A percentile compares a stretch with the other conserved stretches of the same genome.
Evolutionary conservation across 1,140 invertebrate genomes (phyloP).

Genomic region (Papilio helenus): DNA sequence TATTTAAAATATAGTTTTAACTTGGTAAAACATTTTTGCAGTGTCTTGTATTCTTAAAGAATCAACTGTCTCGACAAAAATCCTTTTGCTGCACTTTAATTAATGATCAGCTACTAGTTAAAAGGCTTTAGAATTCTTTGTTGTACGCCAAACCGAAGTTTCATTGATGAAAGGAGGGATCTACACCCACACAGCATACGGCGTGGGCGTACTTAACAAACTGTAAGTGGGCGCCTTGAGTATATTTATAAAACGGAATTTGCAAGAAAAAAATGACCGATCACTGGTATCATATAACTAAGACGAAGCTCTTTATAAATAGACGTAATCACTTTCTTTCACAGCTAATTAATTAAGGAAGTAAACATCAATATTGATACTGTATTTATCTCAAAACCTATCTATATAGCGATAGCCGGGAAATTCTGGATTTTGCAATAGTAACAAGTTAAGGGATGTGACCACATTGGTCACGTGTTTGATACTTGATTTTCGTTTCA

Average conservation of each 20-base stretch:
- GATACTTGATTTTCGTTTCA: too few species aligned
- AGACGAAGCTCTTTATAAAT: neutral
- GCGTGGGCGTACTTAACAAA: slow-evolving; percentile 8
- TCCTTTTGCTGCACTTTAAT: neutral
- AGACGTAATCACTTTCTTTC: neutral
- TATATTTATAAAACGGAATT: slow-evolving; percentile 3
- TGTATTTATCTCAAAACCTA: too few species aligned
- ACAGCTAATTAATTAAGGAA: too few species aligned
- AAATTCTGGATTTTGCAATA: too few species aligned
- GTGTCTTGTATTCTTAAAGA: neutral
- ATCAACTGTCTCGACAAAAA: neutral
- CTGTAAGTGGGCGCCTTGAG: slow-evolving; percentile 8
- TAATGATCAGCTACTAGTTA: neutral
- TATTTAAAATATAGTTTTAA: neutral
- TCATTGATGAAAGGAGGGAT: neutral
- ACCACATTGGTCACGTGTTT: too few species aligned
- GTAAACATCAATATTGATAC: too few species aligned
- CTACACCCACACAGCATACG: neutral
- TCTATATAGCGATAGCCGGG: too few species aligned
- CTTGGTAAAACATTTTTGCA: neutral
- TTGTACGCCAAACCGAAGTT: neutral
- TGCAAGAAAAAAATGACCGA: neutral
- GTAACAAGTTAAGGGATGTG: too few species aligned
- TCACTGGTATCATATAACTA: neutral
- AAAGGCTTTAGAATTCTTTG: neutral